Evolutionary conservation across 2,113 vertebrate species (phyloP).

Genomic region (Odocoileus hemionus): DNA sequence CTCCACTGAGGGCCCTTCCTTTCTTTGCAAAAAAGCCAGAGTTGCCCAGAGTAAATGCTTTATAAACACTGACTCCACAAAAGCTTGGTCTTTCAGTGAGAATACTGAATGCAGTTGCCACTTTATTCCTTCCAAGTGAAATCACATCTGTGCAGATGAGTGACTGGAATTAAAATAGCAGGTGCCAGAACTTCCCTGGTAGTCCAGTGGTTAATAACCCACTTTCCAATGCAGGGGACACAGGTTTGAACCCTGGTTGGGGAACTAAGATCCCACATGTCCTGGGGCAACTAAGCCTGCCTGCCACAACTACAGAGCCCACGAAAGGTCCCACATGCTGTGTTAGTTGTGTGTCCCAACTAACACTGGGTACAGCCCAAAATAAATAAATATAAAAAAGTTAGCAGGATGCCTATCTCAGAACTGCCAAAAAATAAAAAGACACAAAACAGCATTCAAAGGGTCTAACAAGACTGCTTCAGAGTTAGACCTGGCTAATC

Average conservation of each 20-base stretch:
- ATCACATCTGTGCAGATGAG: fast-evolving
- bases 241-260: neutral
- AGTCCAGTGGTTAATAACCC: neutral
- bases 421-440: neutral
- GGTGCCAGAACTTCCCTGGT: neutral
- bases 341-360: neutral
- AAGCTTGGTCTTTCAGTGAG: neutral
- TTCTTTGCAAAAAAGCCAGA: neutral
- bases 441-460: neutral
- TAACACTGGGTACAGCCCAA: neutral
- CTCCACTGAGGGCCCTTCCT: neutral
- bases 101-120: neutral
- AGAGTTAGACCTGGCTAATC: neutral
- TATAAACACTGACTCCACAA: neutral
- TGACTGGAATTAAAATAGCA: neutral
- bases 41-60: neutral
- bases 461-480: neutral
- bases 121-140: neutral
- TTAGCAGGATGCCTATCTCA: neutral
- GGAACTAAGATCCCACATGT: neutral
- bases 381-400: neutral
- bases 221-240: neutral
- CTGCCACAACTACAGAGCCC: neutral
- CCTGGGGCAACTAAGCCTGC: neutral
- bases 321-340: neutral